Base-by-base conservation (phyloP, 2,113 vertebrate genomes). In the Plecotus auritus region DNA sequence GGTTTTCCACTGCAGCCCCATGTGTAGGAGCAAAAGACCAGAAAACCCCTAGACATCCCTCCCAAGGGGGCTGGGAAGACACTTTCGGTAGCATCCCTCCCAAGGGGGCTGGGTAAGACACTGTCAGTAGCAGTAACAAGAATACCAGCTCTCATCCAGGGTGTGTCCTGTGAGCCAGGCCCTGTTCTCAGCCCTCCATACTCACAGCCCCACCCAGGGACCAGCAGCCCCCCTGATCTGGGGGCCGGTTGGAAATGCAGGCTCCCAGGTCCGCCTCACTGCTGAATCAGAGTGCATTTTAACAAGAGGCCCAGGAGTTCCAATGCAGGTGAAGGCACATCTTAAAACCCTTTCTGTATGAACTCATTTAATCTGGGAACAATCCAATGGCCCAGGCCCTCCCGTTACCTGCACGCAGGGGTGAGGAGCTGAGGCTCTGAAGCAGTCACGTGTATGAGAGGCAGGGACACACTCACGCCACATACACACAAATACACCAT, bases 101-200 rank as follows among this genome's bases (percentile, higher is more conserved):
- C 9, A 0, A 4, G 74, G 30, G 23, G 28, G 2, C 42, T 5
- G 42, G 72, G 7, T 40, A 17, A 26, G 70, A 56, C 54, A 13
- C 5, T 32, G 1, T 20, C 2, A 5, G 37, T 20, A 26, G 61
- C 5, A 32, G 20, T 5, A 16, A 56, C 28, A 56, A 30, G 3
- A 12, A 20, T 1, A 9, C 8, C 11, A 6, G 59, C 66, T 93
- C 30, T 32, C 42, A 2, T 26, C 30, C 3, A 77, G 49, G 59
- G 7, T 4, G 30, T 9, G 54, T 17, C 3, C 59, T 2, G 3
- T 0, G 5, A 40, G n/a, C 5, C 10, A 9, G 47, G 16, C 3
- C 42, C 9, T 20, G 14, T 45, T n/a, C 76, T 64, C 49, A 74
- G 56, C 13, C 66, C 22, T 11, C 0, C 3, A 2, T 6, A 18